phyloP scores from a whole-genome alignment of 2,888 invertebrate species.

The Desoria tigrina region DNA sequence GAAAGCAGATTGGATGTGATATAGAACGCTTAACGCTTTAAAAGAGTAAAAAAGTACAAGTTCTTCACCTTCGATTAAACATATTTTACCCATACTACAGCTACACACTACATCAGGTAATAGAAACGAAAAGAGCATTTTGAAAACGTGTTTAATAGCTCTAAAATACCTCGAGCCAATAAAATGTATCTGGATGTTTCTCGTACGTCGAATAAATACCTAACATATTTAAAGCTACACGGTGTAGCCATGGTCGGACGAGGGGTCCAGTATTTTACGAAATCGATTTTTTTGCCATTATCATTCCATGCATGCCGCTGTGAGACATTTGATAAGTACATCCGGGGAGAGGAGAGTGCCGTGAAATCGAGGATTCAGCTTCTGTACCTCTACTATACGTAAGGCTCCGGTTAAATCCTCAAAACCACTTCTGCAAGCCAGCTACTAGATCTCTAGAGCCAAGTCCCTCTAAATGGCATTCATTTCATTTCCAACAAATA shows the following conservation, averaged over 20 bases:
- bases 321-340: conserved; percentile 40
- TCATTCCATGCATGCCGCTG: conserved; percentile 50
- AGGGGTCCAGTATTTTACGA: conserved; percentile 37
- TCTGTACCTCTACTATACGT: conserved; percentile 31
- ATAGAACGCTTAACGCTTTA: conserved; percentile 22
- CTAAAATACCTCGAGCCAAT: not conserved
- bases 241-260: conserved; percentile 50
- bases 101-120: too few species aligned
- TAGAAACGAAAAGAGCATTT: not conserved
- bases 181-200: not conserved
- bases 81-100: not conserved
- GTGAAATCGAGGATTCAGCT: conserved; percentile 31
- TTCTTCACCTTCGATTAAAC: not conserved
- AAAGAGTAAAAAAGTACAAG: not conserved
- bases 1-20: conserved; percentile 45
- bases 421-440: too few species aligned
- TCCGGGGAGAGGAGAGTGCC: conserved; percentile 40
- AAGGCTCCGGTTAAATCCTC: too few species aligned
- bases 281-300: conserved; percentile 44
- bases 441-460: too few species aligned
- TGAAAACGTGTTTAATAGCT: not conserved
- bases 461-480: not conserved
- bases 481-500: not conserved
- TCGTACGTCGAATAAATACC: not conserved
- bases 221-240: not conserved